Evolutionary conservation across 2,888 invertebrate species (phyloP), one percentile per base, ranked within the genome.

Genomic region (Philopedon plagiatum): DNA sequence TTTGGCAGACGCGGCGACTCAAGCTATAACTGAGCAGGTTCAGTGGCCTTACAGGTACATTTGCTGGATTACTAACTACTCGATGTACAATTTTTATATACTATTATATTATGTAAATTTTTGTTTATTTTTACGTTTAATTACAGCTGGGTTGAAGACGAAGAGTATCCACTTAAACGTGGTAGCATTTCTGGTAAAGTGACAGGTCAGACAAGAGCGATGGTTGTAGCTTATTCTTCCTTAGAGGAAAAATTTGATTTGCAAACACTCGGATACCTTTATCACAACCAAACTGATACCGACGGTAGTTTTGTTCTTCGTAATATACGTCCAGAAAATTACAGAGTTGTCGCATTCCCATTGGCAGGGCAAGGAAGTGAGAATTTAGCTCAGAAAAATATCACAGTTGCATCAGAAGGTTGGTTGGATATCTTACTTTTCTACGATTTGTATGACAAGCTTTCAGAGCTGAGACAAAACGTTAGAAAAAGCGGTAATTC

Each of bases 201-300:
- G 37, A 54, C 51, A 5, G 71, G 64, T 37, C 71, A 71, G 39
- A 29, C 57, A 1, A 72, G 21, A 21, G 72, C 67, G 5, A 72
- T 72, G 67, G 63, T 72, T 7, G 63, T 62, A 9, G 49, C 57
- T 3, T 63, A 62, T 39, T 51, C 60, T 41, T 44, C 67, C 11
- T 13, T 51, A n/a, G 58, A 68, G n/a, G 56, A 72, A 34, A 26
- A 57, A 29, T 72, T 72, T 44, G 67, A 68, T 34, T 7, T 67
- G n/a, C 72, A 72, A 64, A 68, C 57, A n/a, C 57, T 67, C 15
- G 67, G 72, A 5, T 72, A 68, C 39, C 60, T 63, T 29, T 72
- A 68, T 13, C 39, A 67, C 23, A 26, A 29, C 3, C 58, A 72
- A 63, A 63, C 67, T 19, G 34, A 68, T 13, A 21, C 11, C 21